Evolutionary conservation across 2,888 invertebrate genomes (phyloP), one percentile per base, ranked within the genome.

Genomic region (Noctua pronuba): DNA sequence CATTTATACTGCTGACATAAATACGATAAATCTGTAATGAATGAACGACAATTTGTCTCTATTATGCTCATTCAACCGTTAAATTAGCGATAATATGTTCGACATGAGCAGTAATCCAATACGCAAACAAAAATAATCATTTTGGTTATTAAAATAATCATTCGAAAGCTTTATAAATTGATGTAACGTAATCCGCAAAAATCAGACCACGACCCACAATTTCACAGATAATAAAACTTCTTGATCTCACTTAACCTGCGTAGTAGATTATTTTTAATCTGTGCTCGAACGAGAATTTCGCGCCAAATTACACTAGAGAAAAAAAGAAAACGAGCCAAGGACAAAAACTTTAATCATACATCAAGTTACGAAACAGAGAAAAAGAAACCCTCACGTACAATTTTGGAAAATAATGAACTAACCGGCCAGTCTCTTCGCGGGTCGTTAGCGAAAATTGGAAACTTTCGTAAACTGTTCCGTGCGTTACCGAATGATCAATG

Each of bases 381-480:
- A 86, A 76, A 82, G 84, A 83, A 83, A 86, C 89, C 86, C 89
- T 87, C 88, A 90, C 91, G 92, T 91, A 92, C 93, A 94, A 92
- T 94, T 95, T 95, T 92, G 90, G 91, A 93, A 95, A 95, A 96
- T 95, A 95, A 95, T 95, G 94, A 95, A 96, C 93, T 94, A 92
- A 92, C 92, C 92, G 91, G 88, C 90, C 92, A 93, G 92, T 94
- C 93, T 93, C 91, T 91, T 92, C 89, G 91, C 92, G 91, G 92
- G 94, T 95, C 94, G 95, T 95, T 95, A 95, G 91, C 94, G 93
- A 88, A 90, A 90, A 94, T 94, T 92, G 90, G 91, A 91, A 92
- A 94, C 94, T 92, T 88, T 87, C 76, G 78, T 78, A 79, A 88
- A 85, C 86, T 89, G 86, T 73, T 82, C 75, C 76, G 87, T 89